A percentile compares a stretch with the other conserved stretches of the same genome.
Conservation (phyloP, 2,797 vertebrate species). For the Parotocinclus haroldoi region DNA sequence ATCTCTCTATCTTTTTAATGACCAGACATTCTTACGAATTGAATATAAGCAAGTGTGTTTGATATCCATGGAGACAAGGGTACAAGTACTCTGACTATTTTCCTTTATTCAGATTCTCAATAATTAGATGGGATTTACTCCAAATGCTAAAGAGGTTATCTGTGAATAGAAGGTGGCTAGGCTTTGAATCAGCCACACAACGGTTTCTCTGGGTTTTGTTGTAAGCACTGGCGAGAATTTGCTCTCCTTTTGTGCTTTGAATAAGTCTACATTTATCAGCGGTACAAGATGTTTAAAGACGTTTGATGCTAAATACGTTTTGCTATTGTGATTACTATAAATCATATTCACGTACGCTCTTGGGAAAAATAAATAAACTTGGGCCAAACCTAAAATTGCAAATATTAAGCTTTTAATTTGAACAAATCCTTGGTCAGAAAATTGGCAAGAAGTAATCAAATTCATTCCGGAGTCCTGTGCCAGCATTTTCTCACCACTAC, state of each 20-base stretch:
- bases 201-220: slow-evolving; percentile 16
- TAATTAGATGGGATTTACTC: slow-evolving; percentile 8
- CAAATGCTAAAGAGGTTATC: slow-evolving; percentile 17
- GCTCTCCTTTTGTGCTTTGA: slow-evolving; percentile 47
- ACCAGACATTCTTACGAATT: not conserved
- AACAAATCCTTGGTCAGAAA: too few relatives aligned
- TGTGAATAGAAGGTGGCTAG: slow-evolving; percentile 8
- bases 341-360: not conserved
- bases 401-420: too few relatives aligned
- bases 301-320: not conserved
- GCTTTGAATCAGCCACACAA: slow-evolving; percentile 1
- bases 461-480: too few relatives aligned
- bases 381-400: too few relatives aligned
- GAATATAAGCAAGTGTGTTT: slow-evolving; percentile 11
- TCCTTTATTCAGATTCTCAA: slow-evolving; percentile 11
- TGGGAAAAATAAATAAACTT: too few relatives aligned
- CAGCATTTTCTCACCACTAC: too few relatives aligned
- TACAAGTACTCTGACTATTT: not conserved
- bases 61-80: slow-evolving; percentile 1
- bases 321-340: not conserved
- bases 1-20: not conserved
- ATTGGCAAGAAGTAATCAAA: too few relatives aligned
- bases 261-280: slow-evolving; percentile 52
- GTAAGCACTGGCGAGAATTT: not conserved
- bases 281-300: slow-evolving; percentile 13